A percentile compares a stretch with the other conserved stretches of the same genome.
These are phyloP conservation scores for Tapera naevia DNA, from an alignment of 2,797 vertebrate genomes.

Conservation along the genomic window DNA sequence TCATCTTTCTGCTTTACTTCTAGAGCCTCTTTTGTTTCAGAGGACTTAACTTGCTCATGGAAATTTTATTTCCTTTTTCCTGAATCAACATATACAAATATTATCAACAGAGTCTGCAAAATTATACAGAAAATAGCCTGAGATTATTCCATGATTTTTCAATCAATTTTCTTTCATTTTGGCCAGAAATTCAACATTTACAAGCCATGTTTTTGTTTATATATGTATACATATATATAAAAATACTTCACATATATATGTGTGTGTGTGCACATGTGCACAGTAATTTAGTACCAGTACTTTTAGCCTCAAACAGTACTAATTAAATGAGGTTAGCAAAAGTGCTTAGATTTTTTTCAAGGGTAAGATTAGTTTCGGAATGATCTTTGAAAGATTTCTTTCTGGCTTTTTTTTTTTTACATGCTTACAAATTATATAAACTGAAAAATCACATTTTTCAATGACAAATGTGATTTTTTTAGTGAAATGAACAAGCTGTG, in stretches of 20 bases:
- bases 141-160: not conserved
- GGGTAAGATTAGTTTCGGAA: not conserved
- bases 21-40: not conserved
- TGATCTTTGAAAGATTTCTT: not conserved
- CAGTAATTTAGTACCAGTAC: not conserved
- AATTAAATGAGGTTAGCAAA: not conserved
- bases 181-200: not conserved
- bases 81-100: not conserved
- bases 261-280: not conserved
- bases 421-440: not conserved
- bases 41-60: not conserved
- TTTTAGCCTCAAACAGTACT: not conserved
- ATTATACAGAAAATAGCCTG: not conserved
- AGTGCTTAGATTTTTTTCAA: not conserved
- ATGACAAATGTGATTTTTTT: not conserved
- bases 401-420: not conserved
- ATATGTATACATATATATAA: rapidly evolving
- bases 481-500: not conserved
- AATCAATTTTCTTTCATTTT: not conserved
- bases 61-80: not conserved
- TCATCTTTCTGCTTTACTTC: not conserved
- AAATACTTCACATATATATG: no score
- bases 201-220: not conserved
- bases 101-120: not conserved
- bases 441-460: not conserved